Evolutionary conservation across 2,888 invertebrate genomes (phyloP), one percentile per base, ranked within the genome.

Genomic region (Macropis europaea): DNA sequence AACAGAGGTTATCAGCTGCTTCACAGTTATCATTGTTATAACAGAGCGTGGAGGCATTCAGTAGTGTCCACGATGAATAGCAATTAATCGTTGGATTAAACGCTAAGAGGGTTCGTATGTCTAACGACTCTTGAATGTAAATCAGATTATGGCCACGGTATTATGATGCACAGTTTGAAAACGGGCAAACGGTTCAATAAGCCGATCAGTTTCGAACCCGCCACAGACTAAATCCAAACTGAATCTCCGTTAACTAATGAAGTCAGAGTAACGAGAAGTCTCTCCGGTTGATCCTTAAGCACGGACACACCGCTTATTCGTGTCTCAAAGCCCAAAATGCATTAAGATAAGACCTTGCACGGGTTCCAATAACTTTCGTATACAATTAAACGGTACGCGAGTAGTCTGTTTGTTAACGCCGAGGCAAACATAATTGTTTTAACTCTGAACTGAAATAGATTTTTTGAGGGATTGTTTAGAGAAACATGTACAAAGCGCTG

Each of bases 131-230:
- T 17, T 34, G 34, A 52, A 66, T 61, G 45, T 38, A 60, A 61
- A 73, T 54, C 64, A 45, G 74, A 73, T 72, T 54, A 63, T 56
- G 30, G 36, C n/a, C n/a, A 28, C 30, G 26, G 26, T n/a, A n/a
- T n/a, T n/a, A n/a, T n/a, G n/a, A 38, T 24, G 26, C 15, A 6
- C 24, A 15, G 50, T 45, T 42, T 15, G 56, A 62, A 60, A 59
- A 56, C 42, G 24, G 52, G 42, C 62, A 52, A 71, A 71, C 74
- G 38, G 50, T 53, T 53, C 70, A 48, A 74, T 70, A 73, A 66
- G 48, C 62, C 28, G 62, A 76, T 76, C 62, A 28, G 57, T 62
- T 50, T 22, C 26, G 26, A 26, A 38, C 38, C 66, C 19, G n/a
- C 42, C 13, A 9, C 50, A 11, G 50, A 45, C 22, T 40, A 28